A percentile compares a stretch with the other conserved stretches of the same genome.
These are phyloP conservation scores for Epizoanthus illoricatus DNA, from an alignment of 92 coral and sea anemone genomes.

Conservation along the genomic window DNA sequence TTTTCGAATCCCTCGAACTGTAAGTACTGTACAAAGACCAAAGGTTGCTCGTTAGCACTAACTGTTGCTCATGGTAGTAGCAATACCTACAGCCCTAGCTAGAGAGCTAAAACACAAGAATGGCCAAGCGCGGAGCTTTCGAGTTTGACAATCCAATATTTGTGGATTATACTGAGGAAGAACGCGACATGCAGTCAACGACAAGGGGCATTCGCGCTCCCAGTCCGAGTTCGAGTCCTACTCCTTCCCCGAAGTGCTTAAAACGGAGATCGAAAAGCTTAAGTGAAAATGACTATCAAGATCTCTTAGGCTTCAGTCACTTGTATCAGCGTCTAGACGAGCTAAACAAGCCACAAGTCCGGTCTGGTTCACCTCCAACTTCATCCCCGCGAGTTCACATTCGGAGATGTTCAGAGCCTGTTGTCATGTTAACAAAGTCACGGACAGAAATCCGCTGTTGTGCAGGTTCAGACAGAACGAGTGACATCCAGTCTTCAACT, in stretches of 20 bases:
- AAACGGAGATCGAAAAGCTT: slow-evolving; percentile 29
- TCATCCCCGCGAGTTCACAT: background rate
- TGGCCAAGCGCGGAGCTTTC: slow-evolving; percentile 8
- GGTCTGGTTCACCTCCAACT: background rate
- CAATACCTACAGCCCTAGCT: background rate
- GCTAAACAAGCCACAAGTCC: background rate
- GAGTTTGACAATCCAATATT: slow-evolving; percentile 31
- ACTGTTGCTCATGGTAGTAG: background rate
- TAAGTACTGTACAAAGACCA: too few species aligned
- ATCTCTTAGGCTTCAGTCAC: background rate
- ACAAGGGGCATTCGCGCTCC: too few species aligned
- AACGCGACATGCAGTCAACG: background rate
- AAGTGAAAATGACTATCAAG: slow-evolving; percentile 31
- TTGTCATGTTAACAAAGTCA: slow-evolving; percentile 18
- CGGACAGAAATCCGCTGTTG: background rate
- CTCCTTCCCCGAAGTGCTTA: slow-evolving; percentile 16
- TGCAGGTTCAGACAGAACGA: background rate
- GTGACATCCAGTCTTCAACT: background rate
- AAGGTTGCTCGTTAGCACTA: too few species aligned
- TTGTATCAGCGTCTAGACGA: slow-evolving; percentile 11
- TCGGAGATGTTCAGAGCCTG: slow-evolving; percentile 26
- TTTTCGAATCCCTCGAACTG: too few species aligned
- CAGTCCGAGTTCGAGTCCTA: slow-evolving; percentile 12
- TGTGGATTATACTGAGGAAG: slow-evolving; percentile 26
- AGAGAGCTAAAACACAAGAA: background rate